Conservation (phyloP, 1,140 invertebrate genomes). For the Drosophila kurseongensis region DNA sequence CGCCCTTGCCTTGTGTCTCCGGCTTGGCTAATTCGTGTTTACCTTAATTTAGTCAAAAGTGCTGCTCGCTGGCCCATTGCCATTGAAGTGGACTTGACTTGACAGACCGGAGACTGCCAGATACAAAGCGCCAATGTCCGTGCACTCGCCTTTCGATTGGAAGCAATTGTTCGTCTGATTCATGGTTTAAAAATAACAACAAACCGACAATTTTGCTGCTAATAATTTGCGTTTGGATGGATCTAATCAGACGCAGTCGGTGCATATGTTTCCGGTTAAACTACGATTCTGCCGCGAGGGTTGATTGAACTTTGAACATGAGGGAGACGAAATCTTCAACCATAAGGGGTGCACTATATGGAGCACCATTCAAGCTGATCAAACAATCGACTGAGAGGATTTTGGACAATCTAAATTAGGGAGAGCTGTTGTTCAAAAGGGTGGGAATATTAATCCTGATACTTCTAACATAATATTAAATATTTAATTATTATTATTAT, state of each 20-base stretch:
- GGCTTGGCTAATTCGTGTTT: slow-evolving; percentile 67
- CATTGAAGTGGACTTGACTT: slow-evolving; percentile 54
- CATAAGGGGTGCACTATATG: slow-evolving; percentile 12
- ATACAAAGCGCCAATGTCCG: slow-evolving; percentile 26
- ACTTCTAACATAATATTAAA: too few relatives aligned
- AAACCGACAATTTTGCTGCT: slow-evolving; percentile 44
- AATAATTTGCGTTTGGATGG: slow-evolving; percentile 67
- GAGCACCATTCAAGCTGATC: slow-evolving; percentile 30
- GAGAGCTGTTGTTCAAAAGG: too few relatives aligned
- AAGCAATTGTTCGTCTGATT: slow-evolving; percentile 67
- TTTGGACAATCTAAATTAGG: too few relatives aligned
- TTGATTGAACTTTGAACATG: slow-evolving; percentile 64
- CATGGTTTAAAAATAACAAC: slow-evolving; percentile 63
- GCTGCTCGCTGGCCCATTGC: slow-evolving; percentile 31
- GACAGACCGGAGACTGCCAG: slow-evolving; percentile 7
- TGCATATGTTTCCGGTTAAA: slow-evolving; percentile 74
- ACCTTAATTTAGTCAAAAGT: slow-evolving; percentile 59
- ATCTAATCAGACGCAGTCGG: slow-evolving; percentile 58
- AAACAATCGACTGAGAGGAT: slow-evolving; percentile 19
- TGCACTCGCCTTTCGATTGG: slow-evolving; percentile 48
- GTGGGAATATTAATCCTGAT: too few relatives aligned
- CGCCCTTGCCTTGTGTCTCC: slow-evolving; percentile 55
- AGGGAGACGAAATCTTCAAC: slow-evolving; percentile 3
- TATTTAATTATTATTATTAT: too few relatives aligned
- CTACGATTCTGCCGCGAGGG: slow-evolving; percentile 26